Conservation (phyloP, 2,888 invertebrate genomes). For the Xylocampa areola region DNA sequence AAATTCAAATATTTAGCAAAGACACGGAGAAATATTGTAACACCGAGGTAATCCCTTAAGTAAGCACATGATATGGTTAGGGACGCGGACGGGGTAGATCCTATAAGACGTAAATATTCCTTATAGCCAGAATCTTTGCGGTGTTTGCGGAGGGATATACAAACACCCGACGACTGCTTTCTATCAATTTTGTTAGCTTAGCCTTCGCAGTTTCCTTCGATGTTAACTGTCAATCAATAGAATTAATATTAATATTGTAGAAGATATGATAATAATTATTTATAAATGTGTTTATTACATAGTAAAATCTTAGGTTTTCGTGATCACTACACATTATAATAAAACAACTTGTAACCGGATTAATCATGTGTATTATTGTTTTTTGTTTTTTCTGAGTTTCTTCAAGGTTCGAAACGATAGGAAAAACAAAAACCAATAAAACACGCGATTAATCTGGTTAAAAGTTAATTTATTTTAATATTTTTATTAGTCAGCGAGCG, state of each 20-base stretch:
- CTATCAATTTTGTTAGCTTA: conserved; percentile 36
- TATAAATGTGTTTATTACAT: too few relatives aligned
- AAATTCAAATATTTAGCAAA: conserved; percentile 5
- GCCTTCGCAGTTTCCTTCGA: conserved; percentile 21
- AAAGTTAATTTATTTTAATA: too few relatives aligned
- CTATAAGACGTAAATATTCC: conserved; percentile 35
- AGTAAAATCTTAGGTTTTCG: too few relatives aligned
- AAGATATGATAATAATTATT: too few relatives aligned
- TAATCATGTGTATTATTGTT: too few relatives aligned
- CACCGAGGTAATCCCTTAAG: conserved; percentile 12
- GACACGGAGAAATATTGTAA: conserved; percentile 10
- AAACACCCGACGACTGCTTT: conserved; percentile 31
- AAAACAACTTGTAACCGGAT: too few relatives aligned
- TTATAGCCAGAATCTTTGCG: conserved; percentile 5
- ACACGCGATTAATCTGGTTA: too few relatives aligned
- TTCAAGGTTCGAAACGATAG: too few relatives aligned
- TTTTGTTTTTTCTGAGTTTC: too few relatives aligned
- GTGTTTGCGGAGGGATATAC: conserved; percentile 22
- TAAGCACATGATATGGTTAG: conserved; percentile 2
- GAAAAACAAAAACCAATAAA: too few relatives aligned
- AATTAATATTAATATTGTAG: background rate
- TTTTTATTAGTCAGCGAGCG: too few relatives aligned
- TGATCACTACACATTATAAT: too few relatives aligned
- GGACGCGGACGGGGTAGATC: conserved; percentile 5
- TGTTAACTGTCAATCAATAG: conserved; percentile 4